These are phyloP conservation scores for Caenorhabditis sulstoni DNA, from an alignment of 2,888 invertebrate species.

Conservation along the genomic window DNA sequence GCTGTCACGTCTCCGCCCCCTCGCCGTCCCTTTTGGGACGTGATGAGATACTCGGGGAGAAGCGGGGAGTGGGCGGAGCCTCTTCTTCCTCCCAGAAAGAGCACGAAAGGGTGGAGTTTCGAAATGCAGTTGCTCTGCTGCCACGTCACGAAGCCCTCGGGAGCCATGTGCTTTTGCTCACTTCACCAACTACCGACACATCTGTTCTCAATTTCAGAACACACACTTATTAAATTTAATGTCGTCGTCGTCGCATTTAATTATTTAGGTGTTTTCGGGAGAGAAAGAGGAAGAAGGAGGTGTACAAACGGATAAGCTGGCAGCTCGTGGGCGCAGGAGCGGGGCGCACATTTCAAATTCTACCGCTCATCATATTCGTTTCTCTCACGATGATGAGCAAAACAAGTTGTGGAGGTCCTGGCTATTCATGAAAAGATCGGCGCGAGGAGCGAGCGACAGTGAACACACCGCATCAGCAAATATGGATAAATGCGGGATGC, in stretches of 20 bases:
- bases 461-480: conserved; percentile 9
- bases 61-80: conserved; percentile 25
- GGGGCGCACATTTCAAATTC: conserved; percentile 23
- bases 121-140: conserved; percentile 12
- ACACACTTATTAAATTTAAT: conserved; percentile 60
- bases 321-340: conserved; percentile 1
- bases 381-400: conserved; percentile 29
- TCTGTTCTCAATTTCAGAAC: conserved; percentile 60
- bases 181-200: conserved; percentile 24
- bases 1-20: conserved; percentile 36
- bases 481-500: conserved; percentile 15
- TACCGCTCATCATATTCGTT: conserved; percentile 32
- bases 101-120: conserved; percentile 23
- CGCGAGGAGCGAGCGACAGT: background rate
- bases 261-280: conserved; percentile 61
- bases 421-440: conserved; percentile 21
- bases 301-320: conserved; percentile 40
- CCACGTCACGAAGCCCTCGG: conserved; percentile 27
- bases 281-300: conserved; percentile 24
- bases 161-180: conserved; percentile 51
- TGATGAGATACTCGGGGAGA: conserved; percentile 42
- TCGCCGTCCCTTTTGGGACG: conserved; percentile 45
- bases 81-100: conserved; percentile 1
- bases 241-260: conserved; percentile 53
- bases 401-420: conserved; percentile 23